phyloP scores from a whole-genome alignment of 2,797 vertebrate species.

The Hydrocynus forskahlii region DNA sequence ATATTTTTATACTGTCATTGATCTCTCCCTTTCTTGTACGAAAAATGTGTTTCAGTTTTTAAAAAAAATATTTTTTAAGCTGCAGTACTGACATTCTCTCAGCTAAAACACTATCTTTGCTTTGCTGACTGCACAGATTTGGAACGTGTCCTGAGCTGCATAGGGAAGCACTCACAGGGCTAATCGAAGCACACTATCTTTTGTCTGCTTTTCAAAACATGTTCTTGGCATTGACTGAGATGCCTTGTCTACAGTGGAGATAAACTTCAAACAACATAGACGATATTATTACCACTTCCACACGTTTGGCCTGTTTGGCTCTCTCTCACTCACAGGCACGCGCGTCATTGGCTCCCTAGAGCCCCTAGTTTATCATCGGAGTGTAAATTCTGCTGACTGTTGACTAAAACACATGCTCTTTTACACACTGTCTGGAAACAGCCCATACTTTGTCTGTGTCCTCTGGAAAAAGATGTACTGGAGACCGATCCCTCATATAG shows the following conservation, averaged over 20 bases:
- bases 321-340: conserved; percentile 41
- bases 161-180: conserved; percentile 58
- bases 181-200: conserved; percentile 62
- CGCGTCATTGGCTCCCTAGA: conserved; percentile 66
- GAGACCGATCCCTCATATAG: neutral
- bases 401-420: conserved; percentile 60
- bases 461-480: conserved; percentile 14
- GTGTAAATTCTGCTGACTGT: conserved; percentile 69
- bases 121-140: conserved; percentile 37
- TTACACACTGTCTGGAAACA: conserved; percentile 43
- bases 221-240: conserved; percentile 72
- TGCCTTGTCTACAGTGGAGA: conserved; percentile 65
- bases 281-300: conserved; percentile 67
- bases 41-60: conserved; percentile 12
- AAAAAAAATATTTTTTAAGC: conserved; percentile 3
- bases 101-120: conserved; percentile 18
- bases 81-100: neutral
- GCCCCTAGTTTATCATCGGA: conserved; percentile 79
- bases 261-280: conserved; percentile 74
- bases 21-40: conserved; percentile 3
- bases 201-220: conserved; percentile 62
- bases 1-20: neutral
- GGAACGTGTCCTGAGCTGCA: conserved; percentile 3
- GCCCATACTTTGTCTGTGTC: conserved; percentile 16
- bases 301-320: conserved; percentile 59